phyloP scores from a whole-genome alignment of 2,113 vertebrate genomes.

The Pteruthius melanotis region DNA sequence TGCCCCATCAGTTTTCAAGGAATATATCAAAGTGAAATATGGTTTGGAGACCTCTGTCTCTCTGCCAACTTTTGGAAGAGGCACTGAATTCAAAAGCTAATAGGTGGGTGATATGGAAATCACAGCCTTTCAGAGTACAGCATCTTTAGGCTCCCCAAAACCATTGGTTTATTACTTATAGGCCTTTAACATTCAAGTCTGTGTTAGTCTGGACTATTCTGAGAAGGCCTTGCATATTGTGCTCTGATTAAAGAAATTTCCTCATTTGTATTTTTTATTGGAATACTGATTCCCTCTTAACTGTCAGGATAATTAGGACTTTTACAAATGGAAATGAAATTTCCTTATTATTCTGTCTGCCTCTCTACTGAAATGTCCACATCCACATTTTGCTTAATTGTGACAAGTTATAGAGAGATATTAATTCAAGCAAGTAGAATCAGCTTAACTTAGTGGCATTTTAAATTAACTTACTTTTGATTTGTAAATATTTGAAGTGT shows the following conservation, averaged over 20 bases:
- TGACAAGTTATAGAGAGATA: background rate
- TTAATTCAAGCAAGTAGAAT: background rate
- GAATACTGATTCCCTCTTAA: slow-evolving; percentile 1
- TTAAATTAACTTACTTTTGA: background rate
- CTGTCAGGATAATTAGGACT: background rate
- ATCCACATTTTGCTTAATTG: background rate
- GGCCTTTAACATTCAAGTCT: background rate
- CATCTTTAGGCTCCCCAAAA: background rate
- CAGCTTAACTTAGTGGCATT: background rate
- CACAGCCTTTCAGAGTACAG: background rate
- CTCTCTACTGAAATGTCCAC: background rate
- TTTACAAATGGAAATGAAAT: background rate
- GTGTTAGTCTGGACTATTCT: background rate
- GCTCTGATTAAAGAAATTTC: background rate
- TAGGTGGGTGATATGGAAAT: background rate
- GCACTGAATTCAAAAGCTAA: background rate
- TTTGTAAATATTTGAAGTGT: background rate
- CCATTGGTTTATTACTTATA: background rate
- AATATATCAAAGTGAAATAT: background rate
- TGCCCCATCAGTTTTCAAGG: background rate
- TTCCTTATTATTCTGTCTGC: background rate
- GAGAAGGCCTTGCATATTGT: background rate
- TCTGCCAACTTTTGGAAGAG: background rate
- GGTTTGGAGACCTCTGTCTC: background rate
- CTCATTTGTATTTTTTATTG: slow-evolving; percentile 9